Percentiles rank a stretch among this genome's conserved stretches.
phyloP scores from a whole-genome alignment of 2,113 vertebrate species.

The Microtus montanus region DNA sequence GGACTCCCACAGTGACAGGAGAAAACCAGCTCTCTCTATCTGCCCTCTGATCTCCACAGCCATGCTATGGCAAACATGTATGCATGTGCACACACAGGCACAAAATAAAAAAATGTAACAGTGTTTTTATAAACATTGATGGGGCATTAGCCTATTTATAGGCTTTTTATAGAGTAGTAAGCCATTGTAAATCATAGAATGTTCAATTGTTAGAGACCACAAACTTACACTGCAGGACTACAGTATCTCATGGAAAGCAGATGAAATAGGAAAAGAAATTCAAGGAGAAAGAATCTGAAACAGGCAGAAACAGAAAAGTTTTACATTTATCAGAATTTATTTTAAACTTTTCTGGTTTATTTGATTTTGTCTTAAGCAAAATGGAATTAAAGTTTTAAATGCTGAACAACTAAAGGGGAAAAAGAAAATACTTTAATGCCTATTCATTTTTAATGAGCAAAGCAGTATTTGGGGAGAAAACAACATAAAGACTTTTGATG shows the following conservation, averaged over 20 bases:
- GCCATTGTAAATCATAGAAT: neutral
- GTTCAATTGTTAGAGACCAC: neutral
- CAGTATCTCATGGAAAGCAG: neutral
- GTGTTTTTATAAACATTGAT: neutral
- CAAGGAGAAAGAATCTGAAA: neutral
- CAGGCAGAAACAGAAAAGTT: neutral
- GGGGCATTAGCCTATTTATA: too few species aligned
- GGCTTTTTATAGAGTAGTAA: neutral
- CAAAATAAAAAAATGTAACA: neutral
- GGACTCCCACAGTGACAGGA: neutral
- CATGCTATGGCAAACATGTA: too few species aligned
- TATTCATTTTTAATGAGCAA: conserved; percentile 57
- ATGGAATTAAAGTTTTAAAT: conserved; percentile 22
- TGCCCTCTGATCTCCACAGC: neutral
- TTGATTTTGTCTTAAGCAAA: conserved; percentile 50
- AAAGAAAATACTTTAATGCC: conserved; percentile 19
- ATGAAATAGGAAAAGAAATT: neutral
- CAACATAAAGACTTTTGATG: conserved; percentile 35
- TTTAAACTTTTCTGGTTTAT: neutral
- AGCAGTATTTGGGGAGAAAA: conserved; percentile 34
- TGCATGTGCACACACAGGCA: neutral
- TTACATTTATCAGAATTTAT: neutral
- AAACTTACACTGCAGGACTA: neutral
- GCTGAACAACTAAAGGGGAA: conserved; percentile 11
- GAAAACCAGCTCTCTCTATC: neutral